Conservation (phyloP, 2,797 vertebrate genomes). For the Dendrocincla tyrannina region DNA sequence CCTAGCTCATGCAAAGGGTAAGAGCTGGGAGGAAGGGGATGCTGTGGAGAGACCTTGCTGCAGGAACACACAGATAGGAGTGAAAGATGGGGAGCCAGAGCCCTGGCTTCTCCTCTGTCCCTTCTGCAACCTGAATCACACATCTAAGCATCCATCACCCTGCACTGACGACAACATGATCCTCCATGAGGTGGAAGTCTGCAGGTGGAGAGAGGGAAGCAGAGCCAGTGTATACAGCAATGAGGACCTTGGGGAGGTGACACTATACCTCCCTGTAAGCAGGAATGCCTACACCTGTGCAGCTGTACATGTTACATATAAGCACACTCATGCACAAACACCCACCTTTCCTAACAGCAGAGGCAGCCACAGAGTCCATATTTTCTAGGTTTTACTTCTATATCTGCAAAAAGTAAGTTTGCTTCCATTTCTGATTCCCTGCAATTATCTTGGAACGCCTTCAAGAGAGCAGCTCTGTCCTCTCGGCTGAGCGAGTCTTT, state of each 20-base stretch:
- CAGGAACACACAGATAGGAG: background rate
- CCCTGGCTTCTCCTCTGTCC: background rate
- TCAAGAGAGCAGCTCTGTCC: constrained; percentile 49
- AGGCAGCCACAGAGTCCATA: background rate
- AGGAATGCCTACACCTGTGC: background rate
- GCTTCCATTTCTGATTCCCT: background rate
- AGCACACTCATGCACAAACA: background rate
- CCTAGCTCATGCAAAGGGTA: background rate
- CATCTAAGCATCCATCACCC: background rate
- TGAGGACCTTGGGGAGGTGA: background rate
- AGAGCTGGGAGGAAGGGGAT: background rate
- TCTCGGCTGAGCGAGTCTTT: constrained; percentile 14
- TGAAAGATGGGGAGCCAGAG: background rate
- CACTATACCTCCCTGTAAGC: background rate
- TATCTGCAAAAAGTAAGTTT: constrained; percentile 46
- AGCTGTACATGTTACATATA: background rate
- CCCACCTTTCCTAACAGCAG: constrained; percentile 57
- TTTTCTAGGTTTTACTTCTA: constrained; percentile 37
- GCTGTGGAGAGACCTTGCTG: background rate
- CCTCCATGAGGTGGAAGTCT: background rate
- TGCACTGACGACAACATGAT: background rate
- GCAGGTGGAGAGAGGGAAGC: background rate
- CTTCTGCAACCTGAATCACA: background rate
- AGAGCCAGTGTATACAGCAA: accelerated
- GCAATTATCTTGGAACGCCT: background rate